Evolutionary conservation across 2,113 vertebrate genomes (phyloP), one percentile per base, ranked within the genome.

Genomic region (Argyrosomus japonicus): DNA sequence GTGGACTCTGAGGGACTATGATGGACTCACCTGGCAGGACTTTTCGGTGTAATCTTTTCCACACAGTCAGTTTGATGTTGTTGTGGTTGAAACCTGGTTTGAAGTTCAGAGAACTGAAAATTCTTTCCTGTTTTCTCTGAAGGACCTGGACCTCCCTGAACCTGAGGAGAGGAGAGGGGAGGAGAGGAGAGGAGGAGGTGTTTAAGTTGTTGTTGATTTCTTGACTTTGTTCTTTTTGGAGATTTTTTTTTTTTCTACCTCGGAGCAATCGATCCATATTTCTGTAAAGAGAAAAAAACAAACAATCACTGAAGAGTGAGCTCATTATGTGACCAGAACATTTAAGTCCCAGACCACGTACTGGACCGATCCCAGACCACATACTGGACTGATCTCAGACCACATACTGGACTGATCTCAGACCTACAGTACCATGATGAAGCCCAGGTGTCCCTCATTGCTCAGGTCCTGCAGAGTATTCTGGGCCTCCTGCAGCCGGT

Each of bases 21-120:
- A 36, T 36, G 32, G 32, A 36, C 32, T 36, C 10, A 97, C 96
- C 94, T 89, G 96, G 96, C 64, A 97, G 93, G 47, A 97, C 90
- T 1, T 95, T 94, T 19, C 94, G 91, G 40, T 97, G 96, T 25
- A 97, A 93, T 19, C 95, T 91, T 78, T 96, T 97, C 96, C 97
- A 97, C 32, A 97, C 96, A 0, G 94, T 94, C 72, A 96, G 91
- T 91, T 97, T 96, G 84, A 97, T 95, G 85, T 97, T 96, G 0
- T 94, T 96, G 86, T 95, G 95, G 83, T 96, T 96, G 84, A 97
- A 96, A 62, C 94, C 95, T 0, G 96, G 96, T 81, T 96, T 96
- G 63, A 97, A 97, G 79, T 93, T 95, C 48, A 97, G 82, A 0
- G 96, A 92, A 50, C 81, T 96, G 88, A 96, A 97, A 0, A 78